Base-by-base conservation (phyloP, 2,113 vertebrate species). In the Lophius piscatorius region DNA sequence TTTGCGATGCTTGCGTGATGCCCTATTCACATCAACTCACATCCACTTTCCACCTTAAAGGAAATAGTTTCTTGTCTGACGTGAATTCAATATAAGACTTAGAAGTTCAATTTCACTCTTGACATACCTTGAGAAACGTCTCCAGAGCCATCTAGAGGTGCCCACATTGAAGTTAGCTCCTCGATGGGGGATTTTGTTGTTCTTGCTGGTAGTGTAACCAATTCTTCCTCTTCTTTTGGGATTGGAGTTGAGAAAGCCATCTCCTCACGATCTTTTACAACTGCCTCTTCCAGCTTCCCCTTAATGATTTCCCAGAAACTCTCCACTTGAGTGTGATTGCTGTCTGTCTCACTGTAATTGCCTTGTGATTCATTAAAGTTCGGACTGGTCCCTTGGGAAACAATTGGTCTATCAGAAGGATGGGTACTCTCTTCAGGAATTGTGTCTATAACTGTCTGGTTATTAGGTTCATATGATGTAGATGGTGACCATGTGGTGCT, bases 101-200 rank as follows among this genome's bases (percentile, higher is more conserved):
- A 11, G 0, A 24, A 9, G 36, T 2, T 29, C 1, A 48, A 29
- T 14, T n/a, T 1, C 20, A 11, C 28, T 11, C 18, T 29, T n/a
- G 10, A 38, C 57, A 23, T 80, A 90, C 88, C 88, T 78, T 83
- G 66, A 42, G 64, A 78, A 48, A 26, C 9, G 54, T 89, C 83
- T 67, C 84, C 87, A 63, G 87, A 89, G 1, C 82, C 87, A 26
- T 85, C 83, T 28, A 45, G 7, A 16, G 34, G n/a, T 13, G 41
- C 18, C 71, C 49, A 86, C 1, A 48, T 0, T 22, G 73, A 69
- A 11, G 61, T 66, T 1, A n/a, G 17, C 0, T 74, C 58, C 14
- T 42, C 17, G 0, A 5, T 21, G 17, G 73, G 26, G 20, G 55
- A 47, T 47, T 56, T 24, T 11, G 57, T 69, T 9, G 60, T 49